Percentiles rank a stretch among this genome's conserved stretches.
Conservation (phyloP, 2,113 vertebrate genomes). For the Nematolebias whitei region DNA sequence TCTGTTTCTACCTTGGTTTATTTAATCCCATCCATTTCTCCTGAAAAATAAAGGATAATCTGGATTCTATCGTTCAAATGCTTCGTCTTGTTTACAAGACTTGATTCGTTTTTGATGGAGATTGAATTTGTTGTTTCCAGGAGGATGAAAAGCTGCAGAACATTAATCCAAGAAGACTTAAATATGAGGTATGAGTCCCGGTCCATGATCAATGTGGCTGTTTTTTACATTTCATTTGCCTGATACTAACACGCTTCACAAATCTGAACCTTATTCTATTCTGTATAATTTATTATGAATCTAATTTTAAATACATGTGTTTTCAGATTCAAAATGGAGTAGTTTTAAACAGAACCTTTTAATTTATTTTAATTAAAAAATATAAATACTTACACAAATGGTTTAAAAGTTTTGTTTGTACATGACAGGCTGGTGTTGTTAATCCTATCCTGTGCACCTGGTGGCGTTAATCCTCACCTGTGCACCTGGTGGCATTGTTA, state of each 20-base stretch:
- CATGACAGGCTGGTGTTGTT: too few relatives aligned
- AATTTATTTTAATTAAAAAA: too few relatives aligned
- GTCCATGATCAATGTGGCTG: not conserved
- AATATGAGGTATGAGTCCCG: slow-evolving; percentile 72
- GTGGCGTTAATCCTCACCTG: too few relatives aligned
- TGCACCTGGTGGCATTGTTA: too few relatives aligned
- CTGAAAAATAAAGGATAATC: not conserved
- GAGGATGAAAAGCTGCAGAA: slow-evolving; percentile 64
- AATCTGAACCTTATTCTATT: not conserved
- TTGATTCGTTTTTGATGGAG: not conserved
- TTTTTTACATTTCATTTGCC: too few relatives aligned
- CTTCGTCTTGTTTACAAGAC: not conserved
- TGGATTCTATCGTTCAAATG: not conserved
- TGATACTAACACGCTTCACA: not conserved
- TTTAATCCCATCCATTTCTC: not conserved
- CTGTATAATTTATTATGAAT: not conserved
- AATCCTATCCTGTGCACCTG: too few relatives aligned
- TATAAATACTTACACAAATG: too few relatives aligned
- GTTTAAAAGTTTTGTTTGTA: too few relatives aligned
- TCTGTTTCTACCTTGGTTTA: slow-evolving; percentile 15
- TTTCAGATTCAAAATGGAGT: not conserved
- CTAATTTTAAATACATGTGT: too few relatives aligned
- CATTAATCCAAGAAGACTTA: slow-evolving; percentile 60
- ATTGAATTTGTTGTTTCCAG: slow-evolving; percentile 52
- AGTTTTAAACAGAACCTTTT: too few relatives aligned